These are phyloP conservation scores for Cremastobaeus sp. DNA, from an alignment of 2,888 invertebrate genomes.

Conservation along the genomic window DNA sequence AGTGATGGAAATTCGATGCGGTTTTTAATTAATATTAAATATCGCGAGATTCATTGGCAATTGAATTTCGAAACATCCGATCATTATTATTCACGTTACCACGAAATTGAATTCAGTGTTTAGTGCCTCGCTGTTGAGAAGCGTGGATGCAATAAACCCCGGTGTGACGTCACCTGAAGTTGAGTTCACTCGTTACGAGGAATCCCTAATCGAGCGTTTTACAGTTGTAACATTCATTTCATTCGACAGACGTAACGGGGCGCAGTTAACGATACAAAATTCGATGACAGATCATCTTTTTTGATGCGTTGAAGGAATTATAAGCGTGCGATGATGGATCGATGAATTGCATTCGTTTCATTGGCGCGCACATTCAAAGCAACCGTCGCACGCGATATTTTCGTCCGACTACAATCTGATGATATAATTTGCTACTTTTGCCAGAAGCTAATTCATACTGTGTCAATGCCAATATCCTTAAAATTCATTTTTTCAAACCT, in stretches of 20 bases:
- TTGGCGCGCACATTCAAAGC: conserved; percentile 56
- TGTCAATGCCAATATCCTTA: conserved; percentile 24
- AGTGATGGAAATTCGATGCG: conserved; percentile 6
- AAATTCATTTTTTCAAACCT: no score
- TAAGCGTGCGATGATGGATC: conserved; percentile 76
- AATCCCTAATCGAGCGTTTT: conserved; percentile 23
- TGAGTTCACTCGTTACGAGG: no score
- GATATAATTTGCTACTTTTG: conserved; percentile 70
- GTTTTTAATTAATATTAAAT: conserved; percentile 25
- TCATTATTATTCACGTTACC: no score
- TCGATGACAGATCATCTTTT: conserved; percentile 75
- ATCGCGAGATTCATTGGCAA: conserved; percentile 10
- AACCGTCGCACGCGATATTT: conserved; percentile 58
- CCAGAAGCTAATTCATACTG: conserved; percentile 60
- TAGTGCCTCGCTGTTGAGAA: no score
- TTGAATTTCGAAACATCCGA: no score
- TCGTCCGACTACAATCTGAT: conserved; percentile 63
- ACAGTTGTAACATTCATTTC: conserved; percentile 59
- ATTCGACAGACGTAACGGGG: conserved; percentile 60
- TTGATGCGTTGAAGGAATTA: conserved; percentile 66
- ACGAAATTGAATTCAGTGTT: no score
- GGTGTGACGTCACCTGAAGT: no score
- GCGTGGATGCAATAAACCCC: no score
- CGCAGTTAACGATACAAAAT: conserved; percentile 71
- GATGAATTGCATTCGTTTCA: conserved; percentile 67